Evolutionary conservation across 1,140 invertebrate genomes (phyloP).

Genomic region (Drosophila repletoides): DNA sequence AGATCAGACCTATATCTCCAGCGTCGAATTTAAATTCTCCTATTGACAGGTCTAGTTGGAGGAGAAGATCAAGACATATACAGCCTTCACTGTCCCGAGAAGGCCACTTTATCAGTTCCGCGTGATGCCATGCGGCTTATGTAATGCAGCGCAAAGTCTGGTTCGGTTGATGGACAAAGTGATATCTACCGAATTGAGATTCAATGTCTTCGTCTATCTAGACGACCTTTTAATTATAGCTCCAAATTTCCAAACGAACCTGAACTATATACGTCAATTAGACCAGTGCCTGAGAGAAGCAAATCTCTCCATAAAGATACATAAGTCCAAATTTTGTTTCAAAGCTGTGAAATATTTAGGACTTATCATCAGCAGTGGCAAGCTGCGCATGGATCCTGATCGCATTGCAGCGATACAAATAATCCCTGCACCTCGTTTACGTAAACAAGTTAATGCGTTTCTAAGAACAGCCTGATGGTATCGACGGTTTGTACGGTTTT

Average conservation of each 20-base stretch:
- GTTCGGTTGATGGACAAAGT: not conserved
- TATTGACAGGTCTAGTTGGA: too few relatives aligned
- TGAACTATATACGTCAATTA: too few relatives aligned
- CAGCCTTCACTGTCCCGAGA: not conserved
- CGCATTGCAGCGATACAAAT: too few relatives aligned
- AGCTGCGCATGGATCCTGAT: too few relatives aligned
- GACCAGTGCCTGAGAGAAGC: not conserved
- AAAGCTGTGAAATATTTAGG: too few relatives aligned
- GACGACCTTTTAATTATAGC: not conserved
- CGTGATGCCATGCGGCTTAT: not conserved
- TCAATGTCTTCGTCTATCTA: not conserved
- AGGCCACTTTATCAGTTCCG: not conserved
- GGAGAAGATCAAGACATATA: not conserved
- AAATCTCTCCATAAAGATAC: not conserved
- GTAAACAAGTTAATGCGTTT: not conserved
- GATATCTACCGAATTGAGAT: not conserved
- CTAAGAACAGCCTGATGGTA: not conserved
- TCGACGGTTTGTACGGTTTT: not conserved
- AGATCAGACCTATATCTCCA: too few relatives aligned
- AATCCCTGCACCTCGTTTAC: not conserved
- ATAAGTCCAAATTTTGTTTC: not conserved
- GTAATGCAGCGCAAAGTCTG: not conserved
- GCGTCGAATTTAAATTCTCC: too few relatives aligned
- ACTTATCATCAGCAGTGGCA: too few relatives aligned
- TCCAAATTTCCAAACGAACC: not conserved